phyloP scores from a whole-genome alignment of 2,888 invertebrate genomes.

The Trichopria drosophilae region DNA sequence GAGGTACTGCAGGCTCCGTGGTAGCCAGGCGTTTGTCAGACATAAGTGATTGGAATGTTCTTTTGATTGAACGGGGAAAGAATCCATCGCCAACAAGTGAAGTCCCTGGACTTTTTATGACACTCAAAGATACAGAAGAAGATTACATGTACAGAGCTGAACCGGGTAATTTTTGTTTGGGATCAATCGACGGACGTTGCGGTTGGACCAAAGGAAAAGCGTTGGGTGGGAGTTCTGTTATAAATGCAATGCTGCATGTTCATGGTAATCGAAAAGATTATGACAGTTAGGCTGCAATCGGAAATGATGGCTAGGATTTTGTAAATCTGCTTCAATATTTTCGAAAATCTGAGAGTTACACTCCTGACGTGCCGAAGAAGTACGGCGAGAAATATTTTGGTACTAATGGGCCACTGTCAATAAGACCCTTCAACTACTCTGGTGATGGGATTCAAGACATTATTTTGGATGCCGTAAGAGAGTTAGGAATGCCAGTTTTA shows the following conservation, averaged over 20 bases:
- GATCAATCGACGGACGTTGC: slow-evolving; percentile 54
- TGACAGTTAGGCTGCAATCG: slow-evolving; percentile 66
- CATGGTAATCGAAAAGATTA: slow-evolving; percentile 69
- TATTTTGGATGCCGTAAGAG: slow-evolving; percentile 58
- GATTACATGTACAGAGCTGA: slow-evolving; percentile 62
- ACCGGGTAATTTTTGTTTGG: slow-evolving; percentile 55
- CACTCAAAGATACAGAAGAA: slow-evolving; percentile 47
- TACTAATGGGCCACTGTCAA: slow-evolving; percentile 58
- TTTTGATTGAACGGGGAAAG: slow-evolving; percentile 62
- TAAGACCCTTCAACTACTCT: slow-evolving; percentile 55
- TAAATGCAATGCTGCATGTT: slow-evolving; percentile 70
- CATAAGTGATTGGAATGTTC: slow-evolving; percentile 57
- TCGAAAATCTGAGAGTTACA: slow-evolving; percentile 44
- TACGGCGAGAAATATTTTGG: slow-evolving; percentile 53
- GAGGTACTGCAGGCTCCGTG: slow-evolving; percentile 62
- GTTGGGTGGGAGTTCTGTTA: slow-evolving; percentile 67
- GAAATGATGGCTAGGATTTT: slow-evolving; percentile 68
- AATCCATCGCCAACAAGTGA: slow-evolving; percentile 59
- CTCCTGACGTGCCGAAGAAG: slow-evolving; percentile 47
- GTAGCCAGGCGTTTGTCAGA: slow-evolving; percentile 61
- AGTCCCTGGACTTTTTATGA: slow-evolving; percentile 54
- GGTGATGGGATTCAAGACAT: slow-evolving; percentile 52
- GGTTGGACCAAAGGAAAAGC: slow-evolving; percentile 66
- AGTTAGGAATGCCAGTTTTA: slow-evolving; percentile 58
- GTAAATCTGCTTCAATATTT: slow-evolving; percentile 57